Conservation (phyloP, 2,113 vertebrate species). For the Eulemur macaco region DNA sequence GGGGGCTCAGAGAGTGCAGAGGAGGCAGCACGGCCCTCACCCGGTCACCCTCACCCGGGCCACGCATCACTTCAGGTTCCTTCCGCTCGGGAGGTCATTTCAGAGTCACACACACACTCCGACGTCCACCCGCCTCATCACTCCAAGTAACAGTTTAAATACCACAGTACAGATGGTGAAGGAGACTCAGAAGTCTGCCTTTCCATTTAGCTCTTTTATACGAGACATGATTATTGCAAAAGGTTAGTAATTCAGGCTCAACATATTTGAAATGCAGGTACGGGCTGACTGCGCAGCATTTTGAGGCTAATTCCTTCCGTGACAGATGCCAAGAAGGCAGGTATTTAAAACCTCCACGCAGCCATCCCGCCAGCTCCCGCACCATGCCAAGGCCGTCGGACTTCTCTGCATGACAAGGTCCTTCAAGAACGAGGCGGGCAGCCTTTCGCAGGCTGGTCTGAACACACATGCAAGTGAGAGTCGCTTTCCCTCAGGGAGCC, state of each 20-base stretch:
- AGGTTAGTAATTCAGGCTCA: fast-evolving
- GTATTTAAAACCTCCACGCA: background rate
- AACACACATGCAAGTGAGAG: fast-evolving
- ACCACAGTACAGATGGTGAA: fast-evolving
- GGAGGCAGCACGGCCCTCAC: background rate
- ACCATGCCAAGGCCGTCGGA: fast-evolving
- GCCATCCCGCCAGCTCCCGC: fast-evolving
- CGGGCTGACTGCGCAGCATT: fast-evolving
- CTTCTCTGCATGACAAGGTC: background rate
- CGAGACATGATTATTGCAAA: fast-evolving
- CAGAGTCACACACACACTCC: fast-evolving
- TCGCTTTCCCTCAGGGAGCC: fast-evolving
- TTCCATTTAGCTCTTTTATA: background rate
- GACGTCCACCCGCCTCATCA: fast-evolving
- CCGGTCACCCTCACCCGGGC: background rate
- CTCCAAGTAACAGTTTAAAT: fast-evolving
- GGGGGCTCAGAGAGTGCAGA: fast-evolving
- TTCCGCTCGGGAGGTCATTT: fast-evolving
- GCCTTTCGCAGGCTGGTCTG: background rate
- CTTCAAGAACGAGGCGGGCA: fast-evolving
- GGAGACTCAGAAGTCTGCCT: fast-evolving
- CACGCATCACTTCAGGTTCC: fast-evolving
- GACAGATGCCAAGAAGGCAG: too few relatives aligned
- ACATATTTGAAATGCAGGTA: fast-evolving
- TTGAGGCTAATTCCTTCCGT: background rate